Evolutionary conservation across 2,888 invertebrate species (phyloP).

Genomic region (Trichogramma evanescens): DNA sequence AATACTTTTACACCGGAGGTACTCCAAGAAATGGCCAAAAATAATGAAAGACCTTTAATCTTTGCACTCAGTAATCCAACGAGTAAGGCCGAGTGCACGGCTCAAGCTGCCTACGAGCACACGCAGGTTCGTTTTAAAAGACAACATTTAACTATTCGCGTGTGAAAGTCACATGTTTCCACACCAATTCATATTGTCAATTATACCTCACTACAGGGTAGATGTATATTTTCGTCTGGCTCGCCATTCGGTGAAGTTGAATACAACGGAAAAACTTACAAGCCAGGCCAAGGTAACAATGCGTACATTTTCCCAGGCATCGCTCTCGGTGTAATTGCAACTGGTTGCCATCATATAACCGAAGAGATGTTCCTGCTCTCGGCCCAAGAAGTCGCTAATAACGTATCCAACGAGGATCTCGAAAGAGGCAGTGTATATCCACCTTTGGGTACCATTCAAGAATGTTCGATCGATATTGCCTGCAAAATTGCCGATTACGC

Average conservation of each 20-base stretch:
- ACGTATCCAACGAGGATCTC: conserved; percentile 77
- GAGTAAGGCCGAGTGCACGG: conserved; percentile 95
- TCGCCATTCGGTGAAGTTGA: conserved; percentile 88
- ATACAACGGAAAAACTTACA: conserved; percentile 69
- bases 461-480: conserved; percentile 87
- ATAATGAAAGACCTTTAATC: conserved; percentile 84
- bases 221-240: conserved; percentile 89
- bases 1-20: conserved; percentile 88
- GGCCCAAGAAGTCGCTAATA: conserved; percentile 81
- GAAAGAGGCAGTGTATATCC: conserved; percentile 88
- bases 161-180: not conserved
- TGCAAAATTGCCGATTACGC: conserved; percentile 80
- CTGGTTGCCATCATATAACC: conserved; percentile 86
- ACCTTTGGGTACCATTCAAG: conserved; percentile 72
- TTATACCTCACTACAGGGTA: conserved; percentile 59
- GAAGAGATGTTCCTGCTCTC: conserved; percentile 92
- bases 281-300: conserved; percentile 96
- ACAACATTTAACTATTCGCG: not conserved
- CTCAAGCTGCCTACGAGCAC: conserved; percentile 84
- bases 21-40: conserved; percentile 75
- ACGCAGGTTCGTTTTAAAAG: conserved; percentile 62
- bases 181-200: not conserved
- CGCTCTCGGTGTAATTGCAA: conserved; percentile 86
- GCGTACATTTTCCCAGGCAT: conserved; percentile 96
- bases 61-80: conserved; percentile 99